Evolutionary conservation across 2,888 invertebrate genomes (phyloP), one percentile per base, ranked within the genome.

Genomic region (Sarcophaga carnaria): DNA sequence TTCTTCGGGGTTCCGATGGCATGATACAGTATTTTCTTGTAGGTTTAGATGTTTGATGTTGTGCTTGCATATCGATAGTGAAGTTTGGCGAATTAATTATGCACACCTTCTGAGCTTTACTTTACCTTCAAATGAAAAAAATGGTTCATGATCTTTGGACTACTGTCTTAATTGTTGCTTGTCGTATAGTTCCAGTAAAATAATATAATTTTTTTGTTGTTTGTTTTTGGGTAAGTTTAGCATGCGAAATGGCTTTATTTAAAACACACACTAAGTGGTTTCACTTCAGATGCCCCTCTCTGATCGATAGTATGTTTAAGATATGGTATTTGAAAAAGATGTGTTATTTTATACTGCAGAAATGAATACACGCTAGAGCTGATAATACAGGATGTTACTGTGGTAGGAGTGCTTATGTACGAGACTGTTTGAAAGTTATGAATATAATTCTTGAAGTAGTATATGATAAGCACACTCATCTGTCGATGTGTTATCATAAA

Each of bases 101-200:
- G 92, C 93, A 92, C 92, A 92, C 92, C 91, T 92, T 89, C 88
- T 85, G 86, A 81, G 86, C 81, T 87, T 88, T 79, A 88, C 74
- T 88, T 86, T 79, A 74, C 72, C 70, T 79, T 80, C 72, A 80
- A 70, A 54, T 14, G 12, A 54, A 54, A 54, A 14, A 54, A 54
- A 54, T 54, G 54, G 93, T 92, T 92, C 93, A 90, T 92, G 92
- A 93, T 93, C 93, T 93, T 91, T 92, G 91, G 91, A 92, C 92
- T 91, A 89, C 90, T 91, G 91, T 93, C 93, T 93, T 93, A 93
- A 93, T 93, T 93, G 93, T 91, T 91, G 90, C 81, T 82, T 83
- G 88, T 89, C 78, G 87, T 76, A 37, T 8, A 74, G 80, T 82
- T 86, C 75, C 86, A 83, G 82, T 76, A 83, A 85, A 80, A 78